A percentile compares a stretch with the other conserved stretches of the same genome.
Evolutionary conservation across 2,113 vertebrate species (phyloP).

Genomic region (Anser cygnoides): DNA sequence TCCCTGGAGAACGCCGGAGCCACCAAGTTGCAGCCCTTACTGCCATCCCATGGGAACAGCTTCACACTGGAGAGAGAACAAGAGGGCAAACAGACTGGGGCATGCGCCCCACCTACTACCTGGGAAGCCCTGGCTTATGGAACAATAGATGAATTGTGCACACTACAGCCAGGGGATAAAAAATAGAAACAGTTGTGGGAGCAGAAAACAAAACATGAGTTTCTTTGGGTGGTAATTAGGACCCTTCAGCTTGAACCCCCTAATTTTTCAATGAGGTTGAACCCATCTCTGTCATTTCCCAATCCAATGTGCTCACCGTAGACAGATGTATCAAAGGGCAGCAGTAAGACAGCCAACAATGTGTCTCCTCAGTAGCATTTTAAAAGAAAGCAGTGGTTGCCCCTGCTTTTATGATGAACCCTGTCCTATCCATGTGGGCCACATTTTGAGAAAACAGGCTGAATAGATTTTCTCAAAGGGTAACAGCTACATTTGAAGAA

Average conservation of each 20-base stretch:
- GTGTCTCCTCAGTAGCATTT: not conserved
- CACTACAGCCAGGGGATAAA: not conserved
- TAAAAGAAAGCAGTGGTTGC: not conserved
- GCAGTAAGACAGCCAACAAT: not conserved
- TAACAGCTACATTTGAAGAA: not conserved
- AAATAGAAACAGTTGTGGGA: not conserved
- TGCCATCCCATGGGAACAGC: not conserved
- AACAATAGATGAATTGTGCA: rapidly evolving
- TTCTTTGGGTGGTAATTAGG: not conserved
- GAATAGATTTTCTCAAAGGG: not conserved
- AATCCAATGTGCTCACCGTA: not conserved
- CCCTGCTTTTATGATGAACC: not conserved
- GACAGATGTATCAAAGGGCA: not conserved
- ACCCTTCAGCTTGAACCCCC: not conserved
- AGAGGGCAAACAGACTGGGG: not conserved
- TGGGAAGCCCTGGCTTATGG: not conserved
- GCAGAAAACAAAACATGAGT: not conserved
- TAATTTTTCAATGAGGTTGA: not conserved
- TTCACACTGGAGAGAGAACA: not conserved
- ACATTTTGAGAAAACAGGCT: not conserved
- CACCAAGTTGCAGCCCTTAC: not conserved
- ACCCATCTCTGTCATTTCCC: not conserved
- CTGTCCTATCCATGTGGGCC: not conserved
- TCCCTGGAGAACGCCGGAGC: not conserved
- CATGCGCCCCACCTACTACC: not conserved